A percentile compares a stretch with the other conserved stretches of the same genome.
Evolutionary conservation across 2,888 invertebrate genomes (phyloP).

Genomic region (Netelia fuscicornis): DNA sequence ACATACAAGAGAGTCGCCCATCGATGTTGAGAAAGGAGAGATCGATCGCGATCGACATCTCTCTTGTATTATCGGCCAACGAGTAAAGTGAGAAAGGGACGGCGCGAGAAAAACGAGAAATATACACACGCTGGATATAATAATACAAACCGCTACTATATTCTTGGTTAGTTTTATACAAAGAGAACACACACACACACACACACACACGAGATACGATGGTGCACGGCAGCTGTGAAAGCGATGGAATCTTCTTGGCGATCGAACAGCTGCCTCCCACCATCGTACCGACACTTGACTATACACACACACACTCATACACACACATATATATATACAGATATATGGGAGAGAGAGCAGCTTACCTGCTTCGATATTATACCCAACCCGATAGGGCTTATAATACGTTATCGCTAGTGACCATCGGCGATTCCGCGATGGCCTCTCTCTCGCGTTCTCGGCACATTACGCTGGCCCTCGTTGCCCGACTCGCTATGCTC

Average conservation of each 20-base stretch:
- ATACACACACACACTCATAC: background rate
- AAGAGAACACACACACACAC: constrained; percentile 28
- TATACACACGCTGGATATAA: background rate
- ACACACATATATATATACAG: background rate
- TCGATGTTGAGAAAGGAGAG: constrained; percentile 35
- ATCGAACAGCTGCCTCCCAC: constrained; percentile 80
- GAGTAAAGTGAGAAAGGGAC: constrained; percentile 15
- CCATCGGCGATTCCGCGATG: constrained; percentile 58
- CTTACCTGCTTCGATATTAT: constrained; percentile 55
- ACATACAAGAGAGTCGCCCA: background rate
- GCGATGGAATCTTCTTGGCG: constrained; percentile 62
- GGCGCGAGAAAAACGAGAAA: constrained; percentile 15
- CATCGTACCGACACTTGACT: constrained; percentile 60
- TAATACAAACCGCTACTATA: constrained; percentile 36
- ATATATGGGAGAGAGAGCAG: constrained; percentile 15
- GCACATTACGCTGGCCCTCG: background rate
- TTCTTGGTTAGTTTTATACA: constrained; percentile 31
- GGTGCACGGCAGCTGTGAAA: constrained; percentile 59
- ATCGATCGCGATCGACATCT: constrained; percentile 31
- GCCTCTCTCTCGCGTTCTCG: constrained; percentile 8
- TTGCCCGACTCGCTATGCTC: background rate
- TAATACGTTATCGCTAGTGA: constrained; percentile 54
- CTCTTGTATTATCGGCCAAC: constrained; percentile 19
- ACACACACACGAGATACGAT: background rate
- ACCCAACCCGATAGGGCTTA: constrained; percentile 42